A percentile compares a stretch with the other conserved stretches of the same genome.
These are phyloP conservation scores for Triplophysa siluroides DNA, from an alignment of 2,113 vertebrate species.

Conservation along the genomic window DNA sequence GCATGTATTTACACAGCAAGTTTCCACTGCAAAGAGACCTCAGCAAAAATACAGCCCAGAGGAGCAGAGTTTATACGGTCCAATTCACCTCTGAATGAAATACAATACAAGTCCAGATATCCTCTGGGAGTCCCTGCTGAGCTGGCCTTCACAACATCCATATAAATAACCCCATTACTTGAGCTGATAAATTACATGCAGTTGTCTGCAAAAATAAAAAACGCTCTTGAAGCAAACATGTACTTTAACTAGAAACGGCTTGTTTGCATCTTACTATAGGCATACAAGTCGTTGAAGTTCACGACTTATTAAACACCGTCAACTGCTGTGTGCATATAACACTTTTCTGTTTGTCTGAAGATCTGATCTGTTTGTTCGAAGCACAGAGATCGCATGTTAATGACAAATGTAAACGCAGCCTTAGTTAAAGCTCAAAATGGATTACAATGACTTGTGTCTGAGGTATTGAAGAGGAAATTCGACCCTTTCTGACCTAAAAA, in stretches of 20 bases:
- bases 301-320: no score
- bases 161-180: background rate
- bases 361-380: no score
- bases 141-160: background rate
- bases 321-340: no score
- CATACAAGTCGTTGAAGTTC: no score
- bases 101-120: background rate
- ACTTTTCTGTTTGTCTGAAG: no score
- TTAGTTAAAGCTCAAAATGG: background rate
- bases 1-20: slow-evolving; percentile 56
- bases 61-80: slow-evolving; percentile 19
- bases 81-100: slow-evolving; percentile 14
- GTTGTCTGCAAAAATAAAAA: background rate
- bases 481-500: no score
- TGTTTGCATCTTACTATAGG: background rate
- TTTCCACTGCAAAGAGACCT: slow-evolving; percentile 21
- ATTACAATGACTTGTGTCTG: background rate
- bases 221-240: background rate
- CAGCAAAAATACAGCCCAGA: slow-evolving; percentile 13
- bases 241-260: background rate
- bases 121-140: background rate
- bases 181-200: background rate
- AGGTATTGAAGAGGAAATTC: background rate
- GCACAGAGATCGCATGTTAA: no score
- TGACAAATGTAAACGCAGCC: no score